Evolutionary conservation across 2,113 vertebrate genomes (phyloP).

Genomic region (Gallinago media): DNA sequence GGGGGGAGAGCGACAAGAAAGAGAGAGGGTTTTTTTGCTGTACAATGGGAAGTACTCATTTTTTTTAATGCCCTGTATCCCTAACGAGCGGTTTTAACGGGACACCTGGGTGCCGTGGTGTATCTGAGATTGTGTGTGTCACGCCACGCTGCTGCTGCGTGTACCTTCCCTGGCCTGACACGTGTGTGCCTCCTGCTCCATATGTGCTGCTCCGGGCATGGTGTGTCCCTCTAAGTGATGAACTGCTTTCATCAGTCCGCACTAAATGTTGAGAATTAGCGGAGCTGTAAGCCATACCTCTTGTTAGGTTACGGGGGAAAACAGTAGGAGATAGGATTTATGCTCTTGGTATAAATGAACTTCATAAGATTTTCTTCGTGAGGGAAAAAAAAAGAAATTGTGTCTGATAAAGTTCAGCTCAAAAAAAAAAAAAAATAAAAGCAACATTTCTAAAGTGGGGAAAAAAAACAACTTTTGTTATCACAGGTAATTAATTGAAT

Average conservation of each 20-base stretch:
- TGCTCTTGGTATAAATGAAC: slow-evolving; percentile 48
- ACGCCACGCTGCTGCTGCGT: neutral
- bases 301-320: slow-evolving; percentile 36
- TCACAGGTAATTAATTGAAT: slow-evolving; percentile 18
- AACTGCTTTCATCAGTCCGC: slow-evolving; percentile 32
- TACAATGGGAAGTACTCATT: slow-evolving; percentile 5
- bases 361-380: slow-evolving; percentile 35
- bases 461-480: slow-evolving; percentile 40
- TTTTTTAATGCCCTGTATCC: slow-evolving; percentile 3
- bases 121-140: neutral
- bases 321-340: slow-evolving; percentile 52
- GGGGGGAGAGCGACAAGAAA: slow-evolving; percentile 3
- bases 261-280: slow-evolving; percentile 55
- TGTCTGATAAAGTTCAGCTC: slow-evolving; percentile 15
- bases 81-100: neutral
- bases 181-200: neutral
- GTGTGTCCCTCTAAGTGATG: slow-evolving; percentile 13
- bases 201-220: neutral
- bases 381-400: slow-evolving; percentile 44
- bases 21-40: neutral
- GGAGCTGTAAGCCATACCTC: slow-evolving; percentile 37
- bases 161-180: neutral
- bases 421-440: neutral
- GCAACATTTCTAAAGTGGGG: neutral
- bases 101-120: neutral